Evolutionary conservation across 2,888 invertebrate species (phyloP).

Genomic region (Philhelius pedissequus): DNA sequence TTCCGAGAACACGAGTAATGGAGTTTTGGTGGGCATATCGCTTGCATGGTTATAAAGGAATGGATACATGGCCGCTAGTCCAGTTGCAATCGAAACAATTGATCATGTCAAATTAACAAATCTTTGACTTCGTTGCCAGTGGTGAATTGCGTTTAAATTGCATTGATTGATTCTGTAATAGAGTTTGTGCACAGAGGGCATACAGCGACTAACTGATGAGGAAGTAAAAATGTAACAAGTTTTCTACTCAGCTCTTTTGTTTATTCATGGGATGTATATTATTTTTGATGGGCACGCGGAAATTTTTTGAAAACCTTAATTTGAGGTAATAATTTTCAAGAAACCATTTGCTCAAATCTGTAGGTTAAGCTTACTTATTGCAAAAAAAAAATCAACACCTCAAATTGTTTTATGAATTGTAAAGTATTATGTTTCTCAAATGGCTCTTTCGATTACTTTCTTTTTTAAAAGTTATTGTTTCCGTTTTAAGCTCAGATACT

Average conservation of each 20-base stretch:
- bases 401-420: too few species aligned
- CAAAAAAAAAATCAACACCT: too few species aligned
- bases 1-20: background rate
- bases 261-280: conserved; percentile 1
- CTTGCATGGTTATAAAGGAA: conserved; percentile 14
- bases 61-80: conserved; percentile 40
- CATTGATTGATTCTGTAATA: conserved; percentile 66
- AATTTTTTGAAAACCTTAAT: background rate
- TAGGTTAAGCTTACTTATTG: background rate
- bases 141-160: conserved; percentile 62
- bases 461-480: too few species aligned
- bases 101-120: conserved; percentile 68
- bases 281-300: background rate
- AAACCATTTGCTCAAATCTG: too few species aligned
- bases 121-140: conserved; percentile 34
- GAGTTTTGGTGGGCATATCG: conserved; percentile 12
- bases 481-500: too few species aligned
- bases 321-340: background rate
- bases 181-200: conserved; percentile 43
- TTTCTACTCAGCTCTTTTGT: conserved; percentile 32
- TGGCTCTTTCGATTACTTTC: too few species aligned
- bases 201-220: conserved; percentile 54
- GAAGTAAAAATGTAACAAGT: conserved; percentile 41
- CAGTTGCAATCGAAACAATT: conserved; percentile 66
- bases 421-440: too few species aligned